Percentiles rank a stretch among this genome's conserved stretches.
These are phyloP conservation scores for Drosophila pegasa DNA, from an alignment of 2,888 invertebrate species.

Conservation along the genomic window DNA sequence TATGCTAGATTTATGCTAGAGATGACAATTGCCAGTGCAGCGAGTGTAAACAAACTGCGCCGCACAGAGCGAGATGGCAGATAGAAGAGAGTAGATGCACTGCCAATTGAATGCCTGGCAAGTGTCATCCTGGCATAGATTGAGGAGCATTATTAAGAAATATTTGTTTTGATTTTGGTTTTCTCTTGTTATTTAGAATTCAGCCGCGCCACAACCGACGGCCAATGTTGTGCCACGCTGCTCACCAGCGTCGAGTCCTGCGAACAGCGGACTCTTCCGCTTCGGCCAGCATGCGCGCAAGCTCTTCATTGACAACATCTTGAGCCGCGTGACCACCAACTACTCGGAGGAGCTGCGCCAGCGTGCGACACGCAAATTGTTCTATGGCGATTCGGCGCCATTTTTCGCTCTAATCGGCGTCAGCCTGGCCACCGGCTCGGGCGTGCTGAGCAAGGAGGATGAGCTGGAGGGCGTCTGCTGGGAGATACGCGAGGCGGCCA, in stretches of 20 bases:
- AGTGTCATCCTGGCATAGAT: constrained; percentile 1
- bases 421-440: constrained; percentile 90
- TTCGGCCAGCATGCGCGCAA: constrained; percentile 88
- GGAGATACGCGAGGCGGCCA: constrained; percentile 88
- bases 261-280: constrained; percentile 84
- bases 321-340: constrained; percentile 89
- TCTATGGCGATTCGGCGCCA: constrained; percentile 90
- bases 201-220: constrained; percentile 40
- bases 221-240: constrained; percentile 46
- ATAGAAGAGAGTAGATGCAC: not conserved
- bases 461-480: constrained; percentile 91
- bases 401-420: constrained; percentile 91
- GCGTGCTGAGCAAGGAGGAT: constrained; percentile 90
- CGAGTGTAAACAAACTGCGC: not conserved
- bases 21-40: not conserved
- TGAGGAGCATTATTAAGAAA: not conserved
- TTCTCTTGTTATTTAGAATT: constrained; percentile 20
- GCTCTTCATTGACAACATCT: constrained; percentile 89
- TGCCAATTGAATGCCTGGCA: not conserved
- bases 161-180: not conserved
- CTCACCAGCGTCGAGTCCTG: not conserved
- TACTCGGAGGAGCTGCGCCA: constrained; percentile 88
- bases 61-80: not conserved
- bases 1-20: not conserved
- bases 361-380: constrained; percentile 87